These are phyloP conservation scores for Gallinago stenura DNA, from an alignment of 2,797 vertebrate genomes.

Conservation along the genomic window DNA sequence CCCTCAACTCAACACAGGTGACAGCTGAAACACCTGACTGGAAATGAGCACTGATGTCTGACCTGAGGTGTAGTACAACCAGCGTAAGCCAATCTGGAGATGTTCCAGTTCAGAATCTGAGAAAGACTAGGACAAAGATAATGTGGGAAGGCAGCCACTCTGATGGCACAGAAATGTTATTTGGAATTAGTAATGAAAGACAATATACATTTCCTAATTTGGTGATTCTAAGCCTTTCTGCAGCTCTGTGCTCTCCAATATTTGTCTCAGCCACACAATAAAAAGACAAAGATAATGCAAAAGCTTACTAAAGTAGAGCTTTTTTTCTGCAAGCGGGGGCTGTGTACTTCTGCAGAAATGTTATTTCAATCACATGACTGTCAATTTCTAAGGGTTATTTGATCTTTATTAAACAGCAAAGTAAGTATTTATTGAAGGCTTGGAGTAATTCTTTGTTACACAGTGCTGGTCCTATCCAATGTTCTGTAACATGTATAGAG, in stretches of 20 bases:
- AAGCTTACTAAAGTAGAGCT: neutral
- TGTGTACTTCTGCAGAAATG: neutral
- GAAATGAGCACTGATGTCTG: neutral
- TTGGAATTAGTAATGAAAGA: neutral
- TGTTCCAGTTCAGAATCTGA: neutral
- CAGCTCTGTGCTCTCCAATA: neutral
- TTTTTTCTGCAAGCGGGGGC: neutral
- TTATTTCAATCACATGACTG: neutral
- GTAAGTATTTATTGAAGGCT: conserved; percentile 14
- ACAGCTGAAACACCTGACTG: neutral
- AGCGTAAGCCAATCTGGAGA: neutral
- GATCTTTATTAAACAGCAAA: neutral
- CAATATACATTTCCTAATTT: fast-evolving
- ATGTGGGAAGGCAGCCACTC: neutral
- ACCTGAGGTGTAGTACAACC: neutral
- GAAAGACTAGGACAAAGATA: neutral
- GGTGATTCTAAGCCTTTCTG: neutral
- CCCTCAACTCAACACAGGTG: neutral
- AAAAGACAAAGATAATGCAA: neutral
- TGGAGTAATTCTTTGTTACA: neutral
- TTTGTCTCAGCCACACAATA: neutral
- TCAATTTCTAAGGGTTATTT: neutral
- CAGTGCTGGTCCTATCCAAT: neutral
- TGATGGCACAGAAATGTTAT: neutral
- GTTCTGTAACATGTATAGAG: neutral